Evolutionary conservation across 2,888 invertebrate species (phyloP), one percentile per base, ranked within the genome.

Genomic region (Hypselothyrea guttata): DNA sequence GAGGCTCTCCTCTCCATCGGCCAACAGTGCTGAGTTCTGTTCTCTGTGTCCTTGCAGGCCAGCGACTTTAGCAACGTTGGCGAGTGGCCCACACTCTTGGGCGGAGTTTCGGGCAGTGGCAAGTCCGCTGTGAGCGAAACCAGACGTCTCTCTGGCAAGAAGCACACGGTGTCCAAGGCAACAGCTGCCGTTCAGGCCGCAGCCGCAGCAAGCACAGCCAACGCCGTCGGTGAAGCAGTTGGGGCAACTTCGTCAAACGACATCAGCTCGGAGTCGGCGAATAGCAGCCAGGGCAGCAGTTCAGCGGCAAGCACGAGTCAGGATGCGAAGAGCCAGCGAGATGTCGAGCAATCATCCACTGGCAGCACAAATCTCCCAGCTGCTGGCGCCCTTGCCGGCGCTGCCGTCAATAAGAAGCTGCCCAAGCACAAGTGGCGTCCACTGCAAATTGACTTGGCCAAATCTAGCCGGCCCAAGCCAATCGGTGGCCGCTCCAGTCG

Each of bases 341-440:
- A 79, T 18, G 71, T 55, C 54, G 79, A 77, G 51, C 67, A 67
- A 70, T 55, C 67, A 70, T 55, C 67, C 46, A 44, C 63, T 68
- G 63, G 74, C 65, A 63, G 49, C 49, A 13, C 72, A 60, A 46
- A 59, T 79, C 70, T 73, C 71, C 44, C 75, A 82, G 58, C 71
- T 79, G 13, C 73, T 74, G 62, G 74, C 73, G 12, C 82, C 79
- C 9, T 75, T 78, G 64, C 74, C 71, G 59, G 65, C 48, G 55
- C 77, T 66, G 77, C 82, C 67, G 70, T 87, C 57, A 88, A 89
- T 71, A 90, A 88, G 71, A 89, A 89, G 75, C 86, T 89, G 69
- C 90, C 90, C 71, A 90, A 90, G 84, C 96, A 96, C 90, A 97
- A 96, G 89, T 98, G 98, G 98, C 94, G 97, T 56, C 97, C 97